phyloP scores from a whole-genome alignment of 2,113 vertebrate species.

The Chinchilla lanigera region DNA sequence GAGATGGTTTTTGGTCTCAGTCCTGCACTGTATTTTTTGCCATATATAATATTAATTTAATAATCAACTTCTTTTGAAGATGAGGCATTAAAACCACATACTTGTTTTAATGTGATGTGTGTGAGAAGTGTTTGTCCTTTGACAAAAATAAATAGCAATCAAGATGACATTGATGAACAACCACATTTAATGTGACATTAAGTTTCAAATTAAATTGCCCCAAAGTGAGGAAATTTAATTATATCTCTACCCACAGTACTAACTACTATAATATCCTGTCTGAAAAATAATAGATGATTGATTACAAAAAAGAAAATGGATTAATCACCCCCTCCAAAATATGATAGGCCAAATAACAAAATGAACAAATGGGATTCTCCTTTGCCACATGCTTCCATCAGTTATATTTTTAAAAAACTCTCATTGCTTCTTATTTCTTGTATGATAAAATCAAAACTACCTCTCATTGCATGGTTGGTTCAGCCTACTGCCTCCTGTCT shows the following conservation, averaged over 20 bases:
- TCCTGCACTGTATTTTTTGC: not conserved
- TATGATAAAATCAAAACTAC: not conserved
- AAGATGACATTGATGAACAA: conserved; percentile 49
- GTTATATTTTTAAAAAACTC: conserved; percentile 24
- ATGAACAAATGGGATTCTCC: not conserved
- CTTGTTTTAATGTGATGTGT: conserved; percentile 40
- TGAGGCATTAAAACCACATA: not conserved
- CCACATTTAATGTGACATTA: conserved; percentile 57
- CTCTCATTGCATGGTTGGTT: not conserved
- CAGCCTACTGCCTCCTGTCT: not conserved
- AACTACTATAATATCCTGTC: not conserved
- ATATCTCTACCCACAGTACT: conserved; percentile 15
- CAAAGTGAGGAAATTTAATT: conserved; percentile 63
- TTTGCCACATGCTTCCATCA: not conserved
- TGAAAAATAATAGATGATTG: conserved; percentile 46
- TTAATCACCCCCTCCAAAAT: conserved; percentile 37
- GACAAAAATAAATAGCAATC: not conserved
- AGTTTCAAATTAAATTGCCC: conserved; percentile 66
- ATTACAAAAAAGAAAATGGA: not conserved
- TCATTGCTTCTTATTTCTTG: not conserved
- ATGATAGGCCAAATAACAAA: conserved; percentile 1
- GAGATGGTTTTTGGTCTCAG: conserved; percentile 41
- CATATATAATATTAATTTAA: conserved; percentile 46
- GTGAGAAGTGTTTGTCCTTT: conserved; percentile 12
- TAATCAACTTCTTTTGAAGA: conserved; percentile 47